Percentiles rank a stretch among this genome's conserved stretches.
phyloP scores from a whole-genome alignment of 37 sponge, comb jelly and placozoan species.

The Spongilla lacustris region DNA sequence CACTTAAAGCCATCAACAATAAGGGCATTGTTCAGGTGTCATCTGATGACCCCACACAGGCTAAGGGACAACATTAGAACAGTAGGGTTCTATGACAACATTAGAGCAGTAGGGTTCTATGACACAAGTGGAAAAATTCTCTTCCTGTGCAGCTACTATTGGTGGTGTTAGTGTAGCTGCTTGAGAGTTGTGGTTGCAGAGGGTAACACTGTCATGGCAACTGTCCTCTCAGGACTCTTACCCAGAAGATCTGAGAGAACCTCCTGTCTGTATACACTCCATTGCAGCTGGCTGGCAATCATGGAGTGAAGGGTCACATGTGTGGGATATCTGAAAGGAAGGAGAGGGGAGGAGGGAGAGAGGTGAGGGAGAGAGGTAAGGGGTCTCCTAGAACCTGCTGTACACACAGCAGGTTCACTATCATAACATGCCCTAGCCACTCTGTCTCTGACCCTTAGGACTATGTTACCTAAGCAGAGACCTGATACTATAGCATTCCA shows the following conservation, averaged over 20 bases:
- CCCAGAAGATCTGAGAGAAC: background rate
- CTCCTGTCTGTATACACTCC: background rate
- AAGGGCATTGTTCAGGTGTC: background rate
- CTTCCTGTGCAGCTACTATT: background rate
- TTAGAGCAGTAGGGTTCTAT: too few species aligned
- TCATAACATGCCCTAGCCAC: background rate
- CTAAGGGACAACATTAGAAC: too few species aligned
- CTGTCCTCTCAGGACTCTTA: background rate
- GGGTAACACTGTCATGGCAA: background rate
- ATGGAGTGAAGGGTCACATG: background rate
- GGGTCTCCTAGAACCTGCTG: too few species aligned
- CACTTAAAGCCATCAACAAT: background rate
- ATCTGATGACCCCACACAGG: too few species aligned
- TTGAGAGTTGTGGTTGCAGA: background rate
- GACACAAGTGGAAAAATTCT: background rate
- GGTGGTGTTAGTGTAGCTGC: background rate
- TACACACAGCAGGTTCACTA: constrained; percentile 21
- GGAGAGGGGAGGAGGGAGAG: background rate
- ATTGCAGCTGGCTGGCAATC: background rate
- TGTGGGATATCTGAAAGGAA: background rate
- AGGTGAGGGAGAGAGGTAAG: too few species aligned
- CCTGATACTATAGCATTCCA: background rate
- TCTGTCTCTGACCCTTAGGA: background rate
- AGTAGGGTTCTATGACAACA: too few species aligned
- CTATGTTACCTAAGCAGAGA: background rate